Percentiles rank a stretch among this genome's conserved stretches.
Evolutionary conservation across 2,113 vertebrate species (phyloP).

Genomic region (Plotosus lineatus): DNA sequence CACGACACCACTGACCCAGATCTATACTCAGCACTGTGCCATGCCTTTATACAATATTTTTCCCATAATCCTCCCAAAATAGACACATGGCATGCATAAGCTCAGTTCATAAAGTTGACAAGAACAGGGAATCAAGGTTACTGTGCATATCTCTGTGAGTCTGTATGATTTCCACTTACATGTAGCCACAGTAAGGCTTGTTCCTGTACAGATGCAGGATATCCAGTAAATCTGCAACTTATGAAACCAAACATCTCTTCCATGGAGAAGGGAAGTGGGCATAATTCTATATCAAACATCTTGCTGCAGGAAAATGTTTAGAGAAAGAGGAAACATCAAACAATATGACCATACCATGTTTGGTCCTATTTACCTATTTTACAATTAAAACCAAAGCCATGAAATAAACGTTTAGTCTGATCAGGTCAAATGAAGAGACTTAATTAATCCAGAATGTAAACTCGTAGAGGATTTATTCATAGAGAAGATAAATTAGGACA

Average conservation of each 20-base stretch:
- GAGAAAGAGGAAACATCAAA: background rate
- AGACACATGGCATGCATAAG: conserved; percentile 21
- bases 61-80: conserved; percentile 38
- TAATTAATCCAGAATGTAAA: conserved; percentile 28
- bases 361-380: too few species aligned
- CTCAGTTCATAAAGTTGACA: conserved; percentile 24
- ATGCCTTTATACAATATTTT: conserved; percentile 57
- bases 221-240: conserved; percentile 96
- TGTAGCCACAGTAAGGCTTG: conserved; percentile 98
- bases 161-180: conserved; percentile 75
- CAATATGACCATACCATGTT: background rate
- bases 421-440: conserved; percentile 27
- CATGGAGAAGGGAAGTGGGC: conserved; percentile 97
- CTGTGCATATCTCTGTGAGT: background rate
- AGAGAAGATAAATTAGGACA: conserved; percentile 6
- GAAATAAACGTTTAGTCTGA: background rate
- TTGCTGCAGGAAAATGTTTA: conserved; percentile 77
- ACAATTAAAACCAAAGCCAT: background rate
- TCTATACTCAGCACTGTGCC: conserved; percentile 68
- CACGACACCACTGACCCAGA: conserved; percentile 66
- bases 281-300: conserved; percentile 99
- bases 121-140: background rate
- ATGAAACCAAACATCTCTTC: conserved; percentile 99
- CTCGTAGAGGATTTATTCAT: conserved; percentile 14
- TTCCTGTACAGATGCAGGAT: conserved; percentile 95